These are phyloP conservation scores for Lanistes nyassanus DNA, from an alignment of 1,140 invertebrate species.

Conservation along the genomic window DNA sequence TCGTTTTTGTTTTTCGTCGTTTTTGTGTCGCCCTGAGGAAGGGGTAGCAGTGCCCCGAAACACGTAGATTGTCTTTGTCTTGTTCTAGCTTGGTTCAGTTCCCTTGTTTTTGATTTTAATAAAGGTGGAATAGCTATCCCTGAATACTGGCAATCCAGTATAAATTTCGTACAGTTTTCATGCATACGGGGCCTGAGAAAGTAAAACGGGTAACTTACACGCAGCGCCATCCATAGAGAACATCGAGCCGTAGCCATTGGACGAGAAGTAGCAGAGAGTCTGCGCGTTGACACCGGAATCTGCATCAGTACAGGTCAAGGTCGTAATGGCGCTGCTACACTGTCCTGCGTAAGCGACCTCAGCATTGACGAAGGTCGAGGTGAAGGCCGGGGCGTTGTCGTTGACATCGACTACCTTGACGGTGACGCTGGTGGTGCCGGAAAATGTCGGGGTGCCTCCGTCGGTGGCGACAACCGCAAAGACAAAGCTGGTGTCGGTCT, in stretches of 20 bases:
- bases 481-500: slow-evolving; percentile 81
- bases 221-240: slow-evolving; percentile 19
- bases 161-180: no score
- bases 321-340: slow-evolving; percentile 33
- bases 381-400: slow-evolving; percentile 47
- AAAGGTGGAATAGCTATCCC: no score
- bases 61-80: no score
- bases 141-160: no score
- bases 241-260: slow-evolving; percentile 22
- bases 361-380: slow-evolving; percentile 60
- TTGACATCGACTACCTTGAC: slow-evolving; percentile 86
- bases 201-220: slow-evolving; percentile 8
- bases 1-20: no score
- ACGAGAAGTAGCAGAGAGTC: slow-evolving; percentile 76
- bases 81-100: no score
- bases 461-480: slow-evolving; percentile 88
- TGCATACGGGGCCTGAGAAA: neutral
- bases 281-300: slow-evolving; percentile 79
- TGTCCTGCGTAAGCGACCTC: slow-evolving; percentile 37
- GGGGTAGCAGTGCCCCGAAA: no score
- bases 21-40: no score
- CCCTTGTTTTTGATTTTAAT: no score
- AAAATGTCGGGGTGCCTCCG: slow-evolving; percentile 86
- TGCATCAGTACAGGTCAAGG: slow-evolving; percentile 36
- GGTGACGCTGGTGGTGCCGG: slow-evolving; percentile 84